Evolutionary conservation across 2,888 invertebrate species (phyloP).

Genomic region (Drosophila seclusa): DNA sequence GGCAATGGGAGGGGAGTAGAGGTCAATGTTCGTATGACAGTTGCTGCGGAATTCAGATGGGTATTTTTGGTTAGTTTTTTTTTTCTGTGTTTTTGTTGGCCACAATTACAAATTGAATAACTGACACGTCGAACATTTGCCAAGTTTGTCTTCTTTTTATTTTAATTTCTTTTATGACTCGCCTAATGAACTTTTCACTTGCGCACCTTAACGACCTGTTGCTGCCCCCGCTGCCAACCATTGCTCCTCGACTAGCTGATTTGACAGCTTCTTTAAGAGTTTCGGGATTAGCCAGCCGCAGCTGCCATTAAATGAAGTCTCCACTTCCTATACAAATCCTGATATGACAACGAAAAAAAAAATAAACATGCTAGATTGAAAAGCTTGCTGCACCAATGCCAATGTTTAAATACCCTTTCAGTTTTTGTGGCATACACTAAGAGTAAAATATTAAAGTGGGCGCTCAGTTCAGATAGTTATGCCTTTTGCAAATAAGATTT

Average conservation of each 20-base stretch:
- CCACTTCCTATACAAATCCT: constrained; percentile 58
- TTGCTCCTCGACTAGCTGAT: background rate
- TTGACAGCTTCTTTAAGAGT: constrained; percentile 61
- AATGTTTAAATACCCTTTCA: background rate
- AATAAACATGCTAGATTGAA: background rate
- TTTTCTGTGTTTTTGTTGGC: constrained; percentile 32
- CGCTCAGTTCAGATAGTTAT: background rate
- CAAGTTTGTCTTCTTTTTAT: constrained; percentile 27
- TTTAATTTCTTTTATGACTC: constrained; percentile 56
- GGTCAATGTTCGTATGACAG: constrained; percentile 76
- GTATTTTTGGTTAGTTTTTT: constrained; percentile 9
- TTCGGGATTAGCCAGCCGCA: constrained; percentile 57
- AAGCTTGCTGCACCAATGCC: background rate
- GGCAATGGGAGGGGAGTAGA: constrained; percentile 13
- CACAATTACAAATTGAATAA: constrained; percentile 77
- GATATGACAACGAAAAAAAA: constrained; percentile 10
- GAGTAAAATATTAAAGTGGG: background rate
- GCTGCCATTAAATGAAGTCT: constrained; percentile 56
- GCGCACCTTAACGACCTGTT: constrained; percentile 49
- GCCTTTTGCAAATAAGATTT: background rate
- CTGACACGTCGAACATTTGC: constrained; percentile 69
- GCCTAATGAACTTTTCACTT: constrained; percentile 78
- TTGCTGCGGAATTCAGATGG: constrained; percentile 41
- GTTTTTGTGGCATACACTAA: background rate
- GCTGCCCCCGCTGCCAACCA: background rate